A percentile compares a stretch with the other conserved stretches of the same genome.
phyloP scores from a whole-genome alignment of 2,888 invertebrate species.

The Macaria liturata region DNA sequence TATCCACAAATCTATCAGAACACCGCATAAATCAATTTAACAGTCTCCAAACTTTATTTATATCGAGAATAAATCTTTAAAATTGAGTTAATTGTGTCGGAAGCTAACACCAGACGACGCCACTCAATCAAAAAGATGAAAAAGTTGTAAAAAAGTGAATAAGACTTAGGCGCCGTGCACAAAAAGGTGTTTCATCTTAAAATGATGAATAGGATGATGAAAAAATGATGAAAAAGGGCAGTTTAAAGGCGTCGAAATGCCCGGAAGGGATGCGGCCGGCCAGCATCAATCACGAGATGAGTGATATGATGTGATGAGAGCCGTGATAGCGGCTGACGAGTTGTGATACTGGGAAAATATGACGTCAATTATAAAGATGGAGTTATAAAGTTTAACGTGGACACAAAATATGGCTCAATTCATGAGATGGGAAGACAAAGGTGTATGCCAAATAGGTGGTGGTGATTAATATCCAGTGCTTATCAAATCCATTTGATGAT shows the following conservation, averaged over 20 bases:
- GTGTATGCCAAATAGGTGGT: too few species aligned
- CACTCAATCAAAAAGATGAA: slow-evolving; percentile 56
- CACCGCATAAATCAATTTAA: slow-evolving; percentile 34
- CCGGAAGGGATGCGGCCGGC: slow-evolving; percentile 58
- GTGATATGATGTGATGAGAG: slow-evolving; percentile 27
- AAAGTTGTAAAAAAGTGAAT: slow-evolving; percentile 32
- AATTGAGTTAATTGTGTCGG: slow-evolving; percentile 56
- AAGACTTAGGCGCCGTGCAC: slow-evolving; percentile 53
- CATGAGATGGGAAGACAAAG: too few species aligned
- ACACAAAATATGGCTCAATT: too few species aligned
- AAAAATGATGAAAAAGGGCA: slow-evolving; percentile 45
- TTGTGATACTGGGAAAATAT: slow-evolving; percentile 5
- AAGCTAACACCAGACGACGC: slow-evolving; percentile 46
- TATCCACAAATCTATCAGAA: slow-evolving; percentile 19
- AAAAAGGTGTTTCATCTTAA: slow-evolving; percentile 70
- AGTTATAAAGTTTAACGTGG: too few species aligned
- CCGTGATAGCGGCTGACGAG: slow-evolving; percentile 8
- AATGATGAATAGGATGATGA: slow-evolving; percentile 59
- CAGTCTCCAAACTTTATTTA: slow-evolving; percentile 31
- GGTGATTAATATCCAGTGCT: too few species aligned
- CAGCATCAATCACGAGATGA: slow-evolving; percentile 54
- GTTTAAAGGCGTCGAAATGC: slow-evolving; percentile 54
- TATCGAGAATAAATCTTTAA: slow-evolving; percentile 43
- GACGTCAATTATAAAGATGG: neutral
- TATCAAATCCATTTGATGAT: too few species aligned